Conservation (phyloP, 2,888 invertebrate species). For the Mellilla xanthometata region DNA sequence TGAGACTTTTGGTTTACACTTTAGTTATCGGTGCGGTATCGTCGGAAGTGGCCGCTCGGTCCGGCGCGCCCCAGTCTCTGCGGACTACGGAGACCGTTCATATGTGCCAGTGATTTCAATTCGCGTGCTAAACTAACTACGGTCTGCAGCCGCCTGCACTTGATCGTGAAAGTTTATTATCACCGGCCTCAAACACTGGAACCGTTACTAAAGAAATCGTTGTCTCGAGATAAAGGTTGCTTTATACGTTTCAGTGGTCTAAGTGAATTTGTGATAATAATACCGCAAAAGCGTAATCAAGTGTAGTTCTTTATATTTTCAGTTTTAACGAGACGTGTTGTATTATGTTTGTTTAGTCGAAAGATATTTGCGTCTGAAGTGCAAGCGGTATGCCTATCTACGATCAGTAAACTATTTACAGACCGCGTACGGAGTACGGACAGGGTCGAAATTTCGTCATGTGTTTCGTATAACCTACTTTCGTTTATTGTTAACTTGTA, state of each 20-base stretch:
- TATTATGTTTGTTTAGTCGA: slow-evolving; percentile 3
- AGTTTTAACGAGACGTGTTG: background rate
- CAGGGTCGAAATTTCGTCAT: slow-evolving; percentile 60
- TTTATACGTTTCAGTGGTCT: slow-evolving; percentile 46
- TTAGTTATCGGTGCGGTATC: slow-evolving; percentile 64
- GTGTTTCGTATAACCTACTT: slow-evolving; percentile 54
- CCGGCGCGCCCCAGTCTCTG: slow-evolving; percentile 39
- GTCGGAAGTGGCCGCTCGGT: slow-evolving; percentile 57
- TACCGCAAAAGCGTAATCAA: slow-evolving; percentile 7
- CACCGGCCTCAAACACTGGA: slow-evolving; percentile 69
- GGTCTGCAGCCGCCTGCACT: slow-evolving; percentile 64
- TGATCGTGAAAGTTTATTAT: slow-evolving; percentile 78
- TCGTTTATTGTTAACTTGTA: slow-evolving; percentile 42
- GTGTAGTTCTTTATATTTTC: slow-evolving; percentile 4
- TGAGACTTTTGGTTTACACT: slow-evolving; percentile 32
- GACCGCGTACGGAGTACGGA: slow-evolving; percentile 42
- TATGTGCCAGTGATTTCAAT: slow-evolving; percentile 52
- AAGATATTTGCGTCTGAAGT: slow-evolving; percentile 22
- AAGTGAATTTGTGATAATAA: slow-evolving; percentile 17
- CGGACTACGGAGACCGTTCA: slow-evolving; percentile 45
- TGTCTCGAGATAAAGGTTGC: slow-evolving; percentile 50
- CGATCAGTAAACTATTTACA: slow-evolving; percentile 35
- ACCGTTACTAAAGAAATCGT: slow-evolving; percentile 73
- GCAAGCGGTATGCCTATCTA: slow-evolving; percentile 22
- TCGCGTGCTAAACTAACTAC: slow-evolving; percentile 54